Conservation (phyloP, 2,888 invertebrate genomes). For the Eustalomyia histrio region DNA sequence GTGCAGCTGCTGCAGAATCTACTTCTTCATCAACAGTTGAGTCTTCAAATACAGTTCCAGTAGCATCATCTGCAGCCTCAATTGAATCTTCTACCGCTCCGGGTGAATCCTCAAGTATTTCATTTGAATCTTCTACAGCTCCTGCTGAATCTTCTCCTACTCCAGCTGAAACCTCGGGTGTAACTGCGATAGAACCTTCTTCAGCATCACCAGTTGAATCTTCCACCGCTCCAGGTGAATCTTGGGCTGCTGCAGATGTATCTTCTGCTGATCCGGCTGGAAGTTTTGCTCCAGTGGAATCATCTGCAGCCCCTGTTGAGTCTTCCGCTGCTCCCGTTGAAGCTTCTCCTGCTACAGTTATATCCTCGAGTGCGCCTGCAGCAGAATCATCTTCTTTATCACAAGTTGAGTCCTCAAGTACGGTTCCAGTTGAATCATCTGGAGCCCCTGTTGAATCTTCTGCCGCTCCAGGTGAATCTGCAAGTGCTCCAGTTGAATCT, state of each 20-base stretch:
- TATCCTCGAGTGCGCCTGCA: slow-evolving; percentile 11
- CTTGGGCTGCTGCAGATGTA: neutral
- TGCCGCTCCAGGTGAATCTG: neutral
- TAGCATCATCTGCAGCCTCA: no score
- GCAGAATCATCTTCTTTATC: neutral
- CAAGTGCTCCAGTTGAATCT: slow-evolving; percentile 31
- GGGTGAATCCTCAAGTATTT: slow-evolving; percentile 29
- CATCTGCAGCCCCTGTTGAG: no score
- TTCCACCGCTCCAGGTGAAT: no score
- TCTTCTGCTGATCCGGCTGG: no score
- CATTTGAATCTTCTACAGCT: slow-evolving; percentile 23
- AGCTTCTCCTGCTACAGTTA: no score
- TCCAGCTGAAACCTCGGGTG: slow-evolving; percentile 32
- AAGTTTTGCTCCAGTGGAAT: no score
- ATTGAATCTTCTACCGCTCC: neutral
- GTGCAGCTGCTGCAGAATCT: slow-evolving; percentile 6
- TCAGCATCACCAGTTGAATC: slow-evolving; percentile 19
- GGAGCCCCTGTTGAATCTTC: slow-evolving; percentile 34
- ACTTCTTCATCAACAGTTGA: neutral
- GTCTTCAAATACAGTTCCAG: neutral
- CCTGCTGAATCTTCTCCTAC: neutral
- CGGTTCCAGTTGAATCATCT: slow-evolving; percentile 4
- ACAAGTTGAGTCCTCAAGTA: slow-evolving; percentile 28
- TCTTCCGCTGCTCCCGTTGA: slow-evolving; percentile 14
- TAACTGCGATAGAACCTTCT: neutral